phyloP scores from a whole-genome alignment of 2,113 vertebrate genomes.

The Menidia beryllina region DNA sequence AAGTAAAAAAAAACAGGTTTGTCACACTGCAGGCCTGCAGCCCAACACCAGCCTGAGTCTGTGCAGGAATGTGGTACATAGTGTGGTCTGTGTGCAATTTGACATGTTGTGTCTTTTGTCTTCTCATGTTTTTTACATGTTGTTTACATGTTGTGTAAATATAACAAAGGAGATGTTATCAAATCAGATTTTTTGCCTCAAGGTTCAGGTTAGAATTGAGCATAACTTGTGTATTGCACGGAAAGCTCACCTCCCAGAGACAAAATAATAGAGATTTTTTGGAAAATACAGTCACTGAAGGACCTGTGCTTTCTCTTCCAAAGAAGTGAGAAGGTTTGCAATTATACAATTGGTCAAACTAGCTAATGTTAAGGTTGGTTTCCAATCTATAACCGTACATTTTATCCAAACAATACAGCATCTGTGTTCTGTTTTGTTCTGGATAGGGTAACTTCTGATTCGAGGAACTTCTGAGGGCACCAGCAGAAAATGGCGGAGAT shows the following conservation, averaged over 20 bases:
- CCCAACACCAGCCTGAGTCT: background rate
- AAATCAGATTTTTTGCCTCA: too few species aligned
- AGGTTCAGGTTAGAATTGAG: too few species aligned
- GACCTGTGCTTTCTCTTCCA: background rate
- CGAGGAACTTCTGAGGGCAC: background rate
- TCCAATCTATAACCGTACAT: background rate
- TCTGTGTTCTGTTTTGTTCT: background rate
- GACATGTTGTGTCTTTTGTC: too few species aligned
- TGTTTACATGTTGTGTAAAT: too few species aligned
- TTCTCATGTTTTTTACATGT: too few species aligned
- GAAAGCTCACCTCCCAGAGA: too few species aligned
- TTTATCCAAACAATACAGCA: background rate
- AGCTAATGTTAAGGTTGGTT: background rate
- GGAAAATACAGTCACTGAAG: too few species aligned
- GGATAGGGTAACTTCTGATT: background rate
- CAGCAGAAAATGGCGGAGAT: too few species aligned
- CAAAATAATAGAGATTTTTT: too few species aligned
- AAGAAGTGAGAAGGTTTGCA: background rate
- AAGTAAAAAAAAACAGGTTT: conserved; percentile 46
- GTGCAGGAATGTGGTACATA: conserved; percentile 18
- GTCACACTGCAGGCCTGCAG: background rate
- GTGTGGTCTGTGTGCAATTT: background rate
- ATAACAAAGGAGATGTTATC: too few species aligned
- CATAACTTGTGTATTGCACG: too few species aligned
- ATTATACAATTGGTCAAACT: background rate